phyloP scores from a whole-genome alignment of 2,888 invertebrate genomes.

The Actias luna region DNA sequence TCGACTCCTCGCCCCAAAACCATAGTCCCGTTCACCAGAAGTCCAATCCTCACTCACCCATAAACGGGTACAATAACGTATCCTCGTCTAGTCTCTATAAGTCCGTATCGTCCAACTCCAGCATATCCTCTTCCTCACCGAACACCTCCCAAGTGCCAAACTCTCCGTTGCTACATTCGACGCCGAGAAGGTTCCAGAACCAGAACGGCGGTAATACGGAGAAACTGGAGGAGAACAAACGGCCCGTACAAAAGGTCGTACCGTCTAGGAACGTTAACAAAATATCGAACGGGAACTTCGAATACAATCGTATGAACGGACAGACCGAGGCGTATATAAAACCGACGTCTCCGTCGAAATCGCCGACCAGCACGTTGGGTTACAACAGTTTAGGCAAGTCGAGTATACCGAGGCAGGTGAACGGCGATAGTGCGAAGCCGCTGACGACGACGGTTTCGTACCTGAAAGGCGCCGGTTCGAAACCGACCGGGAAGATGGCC shows the following conservation, averaged over 20 bases:
- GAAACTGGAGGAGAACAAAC: constrained; percentile 77
- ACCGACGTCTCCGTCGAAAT: constrained; percentile 85
- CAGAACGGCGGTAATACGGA: constrained; percentile 66
- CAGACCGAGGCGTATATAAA: constrained; percentile 81
- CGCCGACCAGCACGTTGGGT: constrained; percentile 82
- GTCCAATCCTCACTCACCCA: constrained; percentile 74
- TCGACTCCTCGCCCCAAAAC: constrained; percentile 78
- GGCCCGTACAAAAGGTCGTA: constrained; percentile 90
- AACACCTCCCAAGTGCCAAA: constrained; percentile 66
- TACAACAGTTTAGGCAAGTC: constrained; percentile 77
- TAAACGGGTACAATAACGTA: constrained; percentile 81
- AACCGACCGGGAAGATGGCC: constrained; percentile 80
- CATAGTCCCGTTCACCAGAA: constrained; percentile 72
- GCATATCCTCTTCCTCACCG: constrained; percentile 49
- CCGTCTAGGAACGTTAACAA: constrained; percentile 86
- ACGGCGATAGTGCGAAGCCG: constrained; percentile 75
- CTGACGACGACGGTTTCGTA: constrained; percentile 82
- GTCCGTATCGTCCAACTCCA: constrained; percentile 59
- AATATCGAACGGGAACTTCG: constrained; percentile 73
- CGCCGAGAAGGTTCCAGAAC: constrained; percentile 72
- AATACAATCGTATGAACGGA: constrained; percentile 60
- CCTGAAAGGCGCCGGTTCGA: constrained; percentile 79
- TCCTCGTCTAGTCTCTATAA: constrained; percentile 67
- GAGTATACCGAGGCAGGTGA: constrained; percentile 62
- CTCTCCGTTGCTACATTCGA: constrained; percentile 74